phyloP scores from a whole-genome alignment of 2,797 vertebrate genomes.

The Danio albolineatus region DNA sequence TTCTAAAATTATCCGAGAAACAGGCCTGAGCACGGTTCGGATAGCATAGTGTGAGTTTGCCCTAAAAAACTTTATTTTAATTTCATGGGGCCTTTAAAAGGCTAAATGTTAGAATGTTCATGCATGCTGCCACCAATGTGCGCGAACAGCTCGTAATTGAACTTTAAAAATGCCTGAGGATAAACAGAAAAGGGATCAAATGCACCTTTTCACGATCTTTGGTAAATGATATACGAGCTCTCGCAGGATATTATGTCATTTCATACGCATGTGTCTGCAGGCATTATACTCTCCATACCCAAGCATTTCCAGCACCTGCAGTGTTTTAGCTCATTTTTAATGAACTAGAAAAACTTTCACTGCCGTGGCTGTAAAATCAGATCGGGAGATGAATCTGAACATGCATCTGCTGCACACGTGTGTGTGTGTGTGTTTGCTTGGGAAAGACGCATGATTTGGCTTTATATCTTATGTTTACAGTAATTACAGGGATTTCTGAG shows the following conservation, averaged over 20 bases:
- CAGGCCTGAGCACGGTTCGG: too few species aligned
- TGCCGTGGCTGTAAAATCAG: conserved; percentile 46
- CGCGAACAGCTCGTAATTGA: too few species aligned
- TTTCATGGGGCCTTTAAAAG: too few species aligned
- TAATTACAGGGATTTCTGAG: conserved; percentile 59
- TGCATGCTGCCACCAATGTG: too few species aligned
- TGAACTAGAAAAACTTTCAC: conserved; percentile 50
- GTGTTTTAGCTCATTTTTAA: conserved; percentile 29
- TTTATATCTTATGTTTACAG: conserved; percentile 44
- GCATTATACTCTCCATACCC: not conserved
- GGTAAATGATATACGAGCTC: too few species aligned
- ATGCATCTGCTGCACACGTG: conserved; percentile 58
- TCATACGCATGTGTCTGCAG: not conserved
- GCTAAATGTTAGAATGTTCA: too few species aligned
- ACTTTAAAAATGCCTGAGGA: too few species aligned
- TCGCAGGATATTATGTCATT: not conserved
- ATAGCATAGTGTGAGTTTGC: too few species aligned
- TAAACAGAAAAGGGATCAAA: too few species aligned
- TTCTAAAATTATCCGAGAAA: too few species aligned
- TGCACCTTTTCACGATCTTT: too few species aligned
- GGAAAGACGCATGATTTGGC: conserved; percentile 46
- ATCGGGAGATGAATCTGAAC: conserved; percentile 53
- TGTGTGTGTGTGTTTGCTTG: conserved; percentile 1
- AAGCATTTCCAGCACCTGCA: not conserved
- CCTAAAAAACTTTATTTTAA: too few species aligned